Conservation (phyloP, 2,888 invertebrate species). For the Notodonta ziczac region DNA sequence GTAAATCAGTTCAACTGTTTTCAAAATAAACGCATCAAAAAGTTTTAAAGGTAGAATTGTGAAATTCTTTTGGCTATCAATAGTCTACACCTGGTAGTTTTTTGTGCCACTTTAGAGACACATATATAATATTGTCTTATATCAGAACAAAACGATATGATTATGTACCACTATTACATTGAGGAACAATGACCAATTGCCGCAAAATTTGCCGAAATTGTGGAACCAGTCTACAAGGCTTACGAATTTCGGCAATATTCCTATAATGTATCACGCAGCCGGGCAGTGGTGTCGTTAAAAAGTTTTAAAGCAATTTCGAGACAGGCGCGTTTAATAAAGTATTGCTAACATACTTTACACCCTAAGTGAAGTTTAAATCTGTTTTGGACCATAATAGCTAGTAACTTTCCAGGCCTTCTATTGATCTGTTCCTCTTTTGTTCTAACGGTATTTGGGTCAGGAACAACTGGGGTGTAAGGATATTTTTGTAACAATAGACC, state of each 20-base stretch:
- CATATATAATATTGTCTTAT: too few species aligned
- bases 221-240: not conserved
- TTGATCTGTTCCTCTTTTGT: slow-evolving; percentile 39
- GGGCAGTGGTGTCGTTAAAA: slow-evolving; percentile 26
- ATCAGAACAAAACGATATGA: too few species aligned
- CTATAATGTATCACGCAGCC: not conserved
- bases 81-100: too few species aligned
- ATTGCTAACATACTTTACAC: slow-evolving; percentile 35
- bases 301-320: slow-evolving; percentile 39
- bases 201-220: too few species aligned
- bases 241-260: slow-evolving; percentile 4
- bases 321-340: slow-evolving; percentile 45
- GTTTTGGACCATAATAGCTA: slow-evolving; percentile 49
- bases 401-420: slow-evolving; percentile 39
- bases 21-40: too few species aligned
- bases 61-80: too few species aligned
- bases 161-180: too few species aligned
- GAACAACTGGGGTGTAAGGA: slow-evolving; percentile 21
- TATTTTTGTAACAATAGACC: slow-evolving; percentile 29
- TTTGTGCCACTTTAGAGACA: too few species aligned
- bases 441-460: slow-evolving; percentile 28
- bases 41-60: too few species aligned
- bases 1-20: too few species aligned
- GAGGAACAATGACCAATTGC: too few species aligned
- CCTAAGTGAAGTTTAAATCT: slow-evolving; percentile 46